phyloP scores from a whole-genome alignment of 2,797 vertebrate genomes.

The Artibeus lituratus region DNA sequence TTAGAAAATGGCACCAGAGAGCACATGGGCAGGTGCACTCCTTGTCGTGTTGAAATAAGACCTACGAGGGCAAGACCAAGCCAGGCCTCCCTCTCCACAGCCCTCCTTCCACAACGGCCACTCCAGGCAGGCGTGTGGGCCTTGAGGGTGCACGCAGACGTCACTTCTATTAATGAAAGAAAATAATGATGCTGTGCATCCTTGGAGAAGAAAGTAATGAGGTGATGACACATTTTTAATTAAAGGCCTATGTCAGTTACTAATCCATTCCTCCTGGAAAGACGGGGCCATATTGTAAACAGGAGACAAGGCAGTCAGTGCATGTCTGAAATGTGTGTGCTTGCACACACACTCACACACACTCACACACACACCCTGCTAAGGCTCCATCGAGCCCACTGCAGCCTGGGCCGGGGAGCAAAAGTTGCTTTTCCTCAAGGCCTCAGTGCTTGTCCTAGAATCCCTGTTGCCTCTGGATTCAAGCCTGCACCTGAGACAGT shows the following conservation, averaged over 20 bases:
- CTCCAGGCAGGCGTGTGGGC: not conserved
- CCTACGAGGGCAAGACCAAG: rapidly evolving
- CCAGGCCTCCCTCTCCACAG: not conserved
- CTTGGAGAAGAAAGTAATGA: constrained; percentile 37
- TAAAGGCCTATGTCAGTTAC: constrained; percentile 60
- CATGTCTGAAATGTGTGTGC: not conserved
- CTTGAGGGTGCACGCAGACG: rapidly evolving
- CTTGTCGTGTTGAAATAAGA: not conserved
- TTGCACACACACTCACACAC: too few species aligned
- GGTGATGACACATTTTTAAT: constrained; percentile 62
- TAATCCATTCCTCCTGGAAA: constrained; percentile 35
- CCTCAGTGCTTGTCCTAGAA: not conserved
- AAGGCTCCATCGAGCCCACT: not conserved
- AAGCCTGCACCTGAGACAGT: rapidly evolving
- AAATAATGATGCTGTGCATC: not conserved
- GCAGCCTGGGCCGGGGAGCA: not conserved
- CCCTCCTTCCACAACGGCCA: not conserved
- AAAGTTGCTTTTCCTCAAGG: not conserved
- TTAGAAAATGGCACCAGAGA: not conserved
- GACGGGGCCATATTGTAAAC: not conserved
- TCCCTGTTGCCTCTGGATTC: not conserved
- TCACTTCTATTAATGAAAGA: not conserved
- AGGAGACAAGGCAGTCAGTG: not conserved
- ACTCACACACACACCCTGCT: not conserved
- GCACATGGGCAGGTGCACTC: not conserved